phyloP scores from a whole-genome alignment of 2,797 vertebrate genomes.

The Anableps anableps region DNA sequence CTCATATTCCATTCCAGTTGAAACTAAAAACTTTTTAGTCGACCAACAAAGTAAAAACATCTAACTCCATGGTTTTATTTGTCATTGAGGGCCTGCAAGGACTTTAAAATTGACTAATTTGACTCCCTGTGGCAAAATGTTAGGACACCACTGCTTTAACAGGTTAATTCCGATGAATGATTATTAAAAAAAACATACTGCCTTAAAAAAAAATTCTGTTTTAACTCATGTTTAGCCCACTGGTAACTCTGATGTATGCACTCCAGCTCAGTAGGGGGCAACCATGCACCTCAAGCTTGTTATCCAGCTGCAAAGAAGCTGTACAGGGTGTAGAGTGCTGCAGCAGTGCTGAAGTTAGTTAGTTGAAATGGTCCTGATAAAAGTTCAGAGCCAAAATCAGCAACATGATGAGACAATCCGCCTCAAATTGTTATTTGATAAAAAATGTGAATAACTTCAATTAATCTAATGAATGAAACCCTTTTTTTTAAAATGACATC shows the following conservation, averaged over 20 bases:
- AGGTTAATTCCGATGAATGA: background rate
- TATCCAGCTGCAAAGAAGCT: background rate
- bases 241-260: background rate
- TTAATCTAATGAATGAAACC: background rate
- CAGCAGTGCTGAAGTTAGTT: background rate
- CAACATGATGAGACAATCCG: background rate
- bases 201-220: background rate
- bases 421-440: background rate
- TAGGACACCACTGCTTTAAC: too few relatives aligned
- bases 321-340: background rate
- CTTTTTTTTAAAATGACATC: background rate
- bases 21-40: background rate
- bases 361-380: background rate
- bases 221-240: background rate
- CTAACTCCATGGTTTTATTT: too few relatives aligned
- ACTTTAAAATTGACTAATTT: too few relatives aligned
- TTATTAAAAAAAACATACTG: background rate
- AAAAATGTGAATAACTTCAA: background rate
- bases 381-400: background rate
- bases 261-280: background rate
- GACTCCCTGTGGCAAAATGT: background rate
- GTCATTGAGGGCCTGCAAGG: too few relatives aligned
- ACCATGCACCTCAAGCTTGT: background rate
- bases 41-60: background rate
- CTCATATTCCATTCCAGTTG: too few relatives aligned